These are phyloP conservation scores for Drosophila punjabiensis DNA, from an alignment of 1,140 invertebrate species.

Conservation along the genomic window DNA sequence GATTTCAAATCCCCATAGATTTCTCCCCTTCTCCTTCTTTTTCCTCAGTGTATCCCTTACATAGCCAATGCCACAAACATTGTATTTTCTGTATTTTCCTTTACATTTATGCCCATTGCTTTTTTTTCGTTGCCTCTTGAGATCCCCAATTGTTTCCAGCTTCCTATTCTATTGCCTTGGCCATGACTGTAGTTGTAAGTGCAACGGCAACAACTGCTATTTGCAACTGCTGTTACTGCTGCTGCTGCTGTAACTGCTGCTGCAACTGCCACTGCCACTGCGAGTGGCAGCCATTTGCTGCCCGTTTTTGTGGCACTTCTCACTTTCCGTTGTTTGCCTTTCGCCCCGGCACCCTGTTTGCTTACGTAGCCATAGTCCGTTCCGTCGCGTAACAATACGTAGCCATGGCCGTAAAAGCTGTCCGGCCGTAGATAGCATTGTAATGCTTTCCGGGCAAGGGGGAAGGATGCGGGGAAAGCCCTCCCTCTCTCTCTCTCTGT, in stretches of 20 bases:
- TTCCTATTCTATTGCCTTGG: constrained; percentile 22
- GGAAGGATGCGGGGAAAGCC: not conserved
- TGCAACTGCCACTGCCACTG: constrained; percentile 15
- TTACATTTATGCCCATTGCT: not conserved
- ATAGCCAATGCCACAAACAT: constrained; percentile 1
- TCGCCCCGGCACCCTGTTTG: constrained; percentile 33
- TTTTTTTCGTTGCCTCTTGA: not conserved
- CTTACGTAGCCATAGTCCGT: constrained; percentile 25
- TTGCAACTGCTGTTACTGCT: not conserved
- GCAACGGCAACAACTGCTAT: constrained; percentile 11
- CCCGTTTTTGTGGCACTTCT: constrained; percentile 47
- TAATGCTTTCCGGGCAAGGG: constrained; percentile 18
- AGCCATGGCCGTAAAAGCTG: constrained; percentile 12
- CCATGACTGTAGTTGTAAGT: constrained; percentile 32
- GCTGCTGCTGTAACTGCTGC: not conserved
- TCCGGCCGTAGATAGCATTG: constrained; percentile 43
- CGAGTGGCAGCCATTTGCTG: constrained; percentile 51
- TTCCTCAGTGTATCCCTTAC: not conserved
- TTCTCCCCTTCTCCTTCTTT: not conserved
- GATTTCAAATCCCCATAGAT: not conserved
- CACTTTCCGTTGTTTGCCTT: constrained; percentile 55
- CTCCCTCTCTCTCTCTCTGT: not conserved
- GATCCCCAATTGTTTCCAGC: not conserved
- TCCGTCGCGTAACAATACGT: constrained; percentile 28
- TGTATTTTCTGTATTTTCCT: constrained; percentile 4